phyloP scores from a whole-genome alignment of 2,113 vertebrate species.

The Pachycephala philippinensis region DNA sequence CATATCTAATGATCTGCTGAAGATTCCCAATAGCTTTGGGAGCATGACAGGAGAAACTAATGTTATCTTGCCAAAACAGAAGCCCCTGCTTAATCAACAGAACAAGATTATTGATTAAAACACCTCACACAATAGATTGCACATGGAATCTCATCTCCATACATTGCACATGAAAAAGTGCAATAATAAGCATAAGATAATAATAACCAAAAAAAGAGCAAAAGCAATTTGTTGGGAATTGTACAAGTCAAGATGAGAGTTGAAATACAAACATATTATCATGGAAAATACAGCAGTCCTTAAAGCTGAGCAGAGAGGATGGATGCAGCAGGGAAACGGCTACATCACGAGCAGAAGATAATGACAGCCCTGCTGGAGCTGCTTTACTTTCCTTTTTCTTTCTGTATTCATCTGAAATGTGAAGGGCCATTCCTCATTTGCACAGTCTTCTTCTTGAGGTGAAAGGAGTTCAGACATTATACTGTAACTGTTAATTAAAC shows the following conservation, averaged over 20 bases:
- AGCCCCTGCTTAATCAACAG: constrained; percentile 87
- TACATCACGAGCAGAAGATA: not conserved
- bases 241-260: constrained; percentile 61
- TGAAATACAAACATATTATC: constrained; percentile 64
- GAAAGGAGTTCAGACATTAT: constrained; percentile 22
- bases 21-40: constrained; percentile 81
- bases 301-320: not conserved
- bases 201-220: constrained; percentile 32
- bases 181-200: constrained; percentile 73
- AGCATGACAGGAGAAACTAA: constrained; percentile 86
- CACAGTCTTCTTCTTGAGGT: constrained; percentile 40
- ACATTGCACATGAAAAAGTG: constrained; percentile 67
- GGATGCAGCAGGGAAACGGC: not conserved
- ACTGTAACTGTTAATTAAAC: constrained; percentile 60
- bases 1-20: constrained; percentile 88
- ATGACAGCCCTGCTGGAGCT: not conserved
- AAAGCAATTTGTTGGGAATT: constrained; percentile 70
- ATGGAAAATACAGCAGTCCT: constrained; percentile 19
- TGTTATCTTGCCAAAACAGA: constrained; percentile 88
- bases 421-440: constrained; percentile 37
- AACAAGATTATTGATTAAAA: constrained; percentile 89
- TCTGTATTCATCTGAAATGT: not conserved
- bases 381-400: not conserved
- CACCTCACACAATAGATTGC: constrained; percentile 79
- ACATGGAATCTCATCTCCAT: constrained; percentile 73